Evolutionary conservation across 2,888 invertebrate species (phyloP).

Genomic region (Pasiphila rectangulata): DNA sequence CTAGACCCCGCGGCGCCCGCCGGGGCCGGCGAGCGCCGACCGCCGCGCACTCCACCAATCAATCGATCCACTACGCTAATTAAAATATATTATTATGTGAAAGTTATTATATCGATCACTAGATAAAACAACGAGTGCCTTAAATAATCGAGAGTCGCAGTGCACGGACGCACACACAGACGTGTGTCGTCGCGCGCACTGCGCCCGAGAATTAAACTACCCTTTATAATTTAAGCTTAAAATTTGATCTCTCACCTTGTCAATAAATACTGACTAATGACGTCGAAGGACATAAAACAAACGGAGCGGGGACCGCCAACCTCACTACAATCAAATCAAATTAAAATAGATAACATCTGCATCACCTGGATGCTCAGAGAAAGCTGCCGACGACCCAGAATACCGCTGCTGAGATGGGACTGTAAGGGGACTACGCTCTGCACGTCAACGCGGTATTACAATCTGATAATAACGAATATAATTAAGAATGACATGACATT

Average conservation of each 20-base stretch:
- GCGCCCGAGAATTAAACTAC: background rate
- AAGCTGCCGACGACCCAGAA: no score
- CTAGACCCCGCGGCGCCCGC: background rate
- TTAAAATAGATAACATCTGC: no score
- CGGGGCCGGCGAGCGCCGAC: background rate
- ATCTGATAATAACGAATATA: slow-evolving; percentile 15
- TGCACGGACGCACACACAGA: background rate
- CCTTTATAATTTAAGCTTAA: slow-evolving; percentile 5
- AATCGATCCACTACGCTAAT: background rate
- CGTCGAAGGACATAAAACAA: slow-evolving; percentile 9
- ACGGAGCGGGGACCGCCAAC: no score
- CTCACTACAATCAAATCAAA: no score
- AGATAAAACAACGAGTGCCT: background rate
- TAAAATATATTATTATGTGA: slow-evolving; percentile 12
- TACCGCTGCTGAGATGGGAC: no score
- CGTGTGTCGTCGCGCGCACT: background rate
- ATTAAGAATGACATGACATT: no score
- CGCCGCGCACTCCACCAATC: background rate
- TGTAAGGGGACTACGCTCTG: no score
- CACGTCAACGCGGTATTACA: no score
- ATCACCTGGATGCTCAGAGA: no score
- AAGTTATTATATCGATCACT: slow-evolving; percentile 7
- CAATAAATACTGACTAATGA: slow-evolving; percentile 21
- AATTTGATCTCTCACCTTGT: slow-evolving; percentile 10
- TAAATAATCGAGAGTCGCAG: background rate